Conservation (phyloP, 2,797 vertebrate genomes). For the Chlorospingus flavigularis region DNA sequence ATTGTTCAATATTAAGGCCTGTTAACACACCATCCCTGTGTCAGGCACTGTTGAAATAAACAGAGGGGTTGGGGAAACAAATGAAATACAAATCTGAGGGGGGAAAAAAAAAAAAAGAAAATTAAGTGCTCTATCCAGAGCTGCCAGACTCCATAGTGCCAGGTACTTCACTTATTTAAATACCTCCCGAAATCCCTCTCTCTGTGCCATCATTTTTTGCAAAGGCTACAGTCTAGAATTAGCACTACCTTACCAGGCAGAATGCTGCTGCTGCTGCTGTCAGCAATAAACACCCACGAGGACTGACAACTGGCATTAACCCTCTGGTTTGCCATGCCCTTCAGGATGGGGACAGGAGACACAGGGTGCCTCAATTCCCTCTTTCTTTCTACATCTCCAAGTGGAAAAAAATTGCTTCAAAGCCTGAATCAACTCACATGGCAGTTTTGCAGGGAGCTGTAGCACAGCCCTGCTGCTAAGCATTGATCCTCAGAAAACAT, state of each 20-base stretch:
- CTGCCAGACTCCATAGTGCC: slow-evolving; percentile 40
- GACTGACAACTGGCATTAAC: not conserved
- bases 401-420: not conserved
- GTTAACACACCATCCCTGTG: not conserved
- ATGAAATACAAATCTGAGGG: not conserved
- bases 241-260: slow-evolving; percentile 20
- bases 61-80: not conserved
- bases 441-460: not conserved
- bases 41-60: slow-evolving; percentile 2
- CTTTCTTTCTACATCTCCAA: not conserved
- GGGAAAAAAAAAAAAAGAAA: not conserved
- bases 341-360: not conserved
- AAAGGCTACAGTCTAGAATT: slow-evolving; percentile 14
- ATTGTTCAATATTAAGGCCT: slow-evolving; percentile 36
- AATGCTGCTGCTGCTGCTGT: not conserved
- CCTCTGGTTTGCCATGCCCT: not conserved
- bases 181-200: slow-evolving; percentile 8
- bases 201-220: slow-evolving; percentile 20
- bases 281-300: not conserved
- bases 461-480: not conserved
- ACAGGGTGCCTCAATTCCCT: not conserved
- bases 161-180: slow-evolving; percentile 34
- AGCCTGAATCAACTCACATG: not conserved
- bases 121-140: slow-evolving; percentile 9
- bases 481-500: slow-evolving; percentile 11